These are phyloP conservation scores for Amphipoea oculea DNA, from an alignment of 2,888 invertebrate species.

Conservation along the genomic window DNA sequence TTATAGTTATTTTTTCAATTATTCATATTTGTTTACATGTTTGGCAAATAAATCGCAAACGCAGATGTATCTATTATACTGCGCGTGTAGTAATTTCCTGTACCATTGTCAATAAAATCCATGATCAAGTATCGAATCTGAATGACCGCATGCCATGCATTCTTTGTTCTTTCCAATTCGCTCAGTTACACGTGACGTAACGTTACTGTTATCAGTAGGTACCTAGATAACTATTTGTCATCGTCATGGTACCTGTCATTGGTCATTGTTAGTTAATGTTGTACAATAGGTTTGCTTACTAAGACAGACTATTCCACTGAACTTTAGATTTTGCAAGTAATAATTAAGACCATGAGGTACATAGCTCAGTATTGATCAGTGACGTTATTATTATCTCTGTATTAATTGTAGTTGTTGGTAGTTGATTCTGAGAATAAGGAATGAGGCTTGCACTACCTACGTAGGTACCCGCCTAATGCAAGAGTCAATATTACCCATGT, in stretches of 20 bases:
- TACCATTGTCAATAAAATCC: conserved; percentile 8
- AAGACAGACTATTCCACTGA: conserved; percentile 26
- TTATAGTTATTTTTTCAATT: too few species aligned
- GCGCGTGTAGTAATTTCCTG: conserved; percentile 9
- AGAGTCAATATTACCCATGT: conserved; percentile 2
- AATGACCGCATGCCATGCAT: background rate
- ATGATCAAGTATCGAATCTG: conserved; percentile 17
- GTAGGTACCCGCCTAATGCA: background rate
- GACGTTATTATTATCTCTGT: background rate
- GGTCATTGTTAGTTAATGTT: conserved; percentile 34
- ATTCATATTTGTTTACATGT: too few species aligned
- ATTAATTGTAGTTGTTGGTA: conserved; percentile 6
- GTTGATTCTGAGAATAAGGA: conserved; percentile 7
- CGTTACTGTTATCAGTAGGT: conserved; percentile 29
- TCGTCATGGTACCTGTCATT: conserved; percentile 17
- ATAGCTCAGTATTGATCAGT: background rate
- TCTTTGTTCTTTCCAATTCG: conserved; percentile 27
- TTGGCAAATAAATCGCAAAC: too few species aligned
- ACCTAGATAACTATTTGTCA: background rate
- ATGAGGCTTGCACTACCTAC: background rate
- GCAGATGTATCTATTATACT: background rate
- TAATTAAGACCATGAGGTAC: background rate
- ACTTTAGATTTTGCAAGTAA: conserved; percentile 24
- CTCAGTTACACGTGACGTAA: conserved; percentile 9
- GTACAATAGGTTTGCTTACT: conserved; percentile 15